phyloP scores from a whole-genome alignment of 2,888 invertebrate genomes.

The Heliconius ethilla region DNA sequence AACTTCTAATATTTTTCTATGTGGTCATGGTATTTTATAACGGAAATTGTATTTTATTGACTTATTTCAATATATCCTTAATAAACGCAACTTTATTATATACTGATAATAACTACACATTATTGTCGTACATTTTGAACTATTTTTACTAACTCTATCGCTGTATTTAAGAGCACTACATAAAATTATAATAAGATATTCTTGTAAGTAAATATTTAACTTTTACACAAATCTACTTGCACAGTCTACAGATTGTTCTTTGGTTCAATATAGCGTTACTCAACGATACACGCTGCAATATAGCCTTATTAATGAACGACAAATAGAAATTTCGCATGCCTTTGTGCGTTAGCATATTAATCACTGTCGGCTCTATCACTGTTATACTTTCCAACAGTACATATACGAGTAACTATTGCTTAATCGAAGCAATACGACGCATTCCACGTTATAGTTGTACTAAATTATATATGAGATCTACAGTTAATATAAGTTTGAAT shows the following conservation, averaged over 20 bases:
- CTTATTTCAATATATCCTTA: background rate
- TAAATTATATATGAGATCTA: background rate
- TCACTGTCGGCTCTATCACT: conserved; percentile 42
- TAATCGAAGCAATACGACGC: background rate
- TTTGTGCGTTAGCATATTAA: conserved; percentile 57
- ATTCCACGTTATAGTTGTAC: background rate
- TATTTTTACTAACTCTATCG: background rate
- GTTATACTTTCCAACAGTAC: conserved; percentile 25
- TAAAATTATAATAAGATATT: background rate
- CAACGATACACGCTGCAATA: conserved; percentile 48
- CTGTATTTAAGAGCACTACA: too few relatives aligned
- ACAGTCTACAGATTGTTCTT: conserved; percentile 46
- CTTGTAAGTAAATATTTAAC: background rate
- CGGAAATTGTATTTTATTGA: background rate
- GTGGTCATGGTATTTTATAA: background rate
- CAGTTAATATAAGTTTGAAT: too few relatives aligned
- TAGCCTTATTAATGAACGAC: conserved; percentile 62
- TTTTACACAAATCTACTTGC: background rate
- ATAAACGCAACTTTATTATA: background rate
- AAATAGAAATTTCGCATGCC: conserved; percentile 68
- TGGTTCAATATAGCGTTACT: conserved; percentile 45
- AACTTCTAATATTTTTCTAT: background rate
- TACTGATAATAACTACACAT: background rate
- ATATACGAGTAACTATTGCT: conserved; percentile 2
- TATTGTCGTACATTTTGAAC: background rate